These are phyloP conservation scores for Scaptomyza tumidula DNA, from an alignment of 2,888 invertebrate species.

Conservation along the genomic window DNA sequence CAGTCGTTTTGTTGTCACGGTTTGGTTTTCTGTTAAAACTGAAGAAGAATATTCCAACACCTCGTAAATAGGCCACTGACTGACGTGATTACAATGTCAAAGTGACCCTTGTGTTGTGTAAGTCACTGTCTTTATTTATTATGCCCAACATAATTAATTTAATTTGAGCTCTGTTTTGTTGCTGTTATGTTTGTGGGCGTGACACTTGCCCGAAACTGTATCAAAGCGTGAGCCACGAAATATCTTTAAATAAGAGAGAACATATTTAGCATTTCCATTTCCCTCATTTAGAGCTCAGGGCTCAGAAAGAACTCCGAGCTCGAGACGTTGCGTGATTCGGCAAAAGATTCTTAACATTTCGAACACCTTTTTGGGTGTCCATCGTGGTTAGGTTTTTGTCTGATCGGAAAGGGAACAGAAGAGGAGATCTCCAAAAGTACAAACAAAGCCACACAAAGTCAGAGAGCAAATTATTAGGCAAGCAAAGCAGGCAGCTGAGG, in stretches of 20 bases:
- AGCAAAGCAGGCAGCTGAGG: slow-evolving; percentile 49
- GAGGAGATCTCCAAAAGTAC: slow-evolving; percentile 51
- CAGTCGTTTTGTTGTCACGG: slow-evolving; percentile 54
- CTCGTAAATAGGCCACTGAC: slow-evolving; percentile 66
- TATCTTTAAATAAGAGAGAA: slow-evolving; percentile 49
- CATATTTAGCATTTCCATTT: slow-evolving; percentile 65
- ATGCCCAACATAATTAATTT: slow-evolving; percentile 71
- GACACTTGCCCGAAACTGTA: slow-evolving; percentile 55
- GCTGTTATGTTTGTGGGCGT: slow-evolving; percentile 42
- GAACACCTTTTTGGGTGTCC: slow-evolving; percentile 78
- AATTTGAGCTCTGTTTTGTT: slow-evolving; percentile 49
- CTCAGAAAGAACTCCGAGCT: slow-evolving; percentile 5
- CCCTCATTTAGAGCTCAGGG: slow-evolving; percentile 25
- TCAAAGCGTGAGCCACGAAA: slow-evolving; percentile 68
- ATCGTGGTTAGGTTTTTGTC: slow-evolving; percentile 18
- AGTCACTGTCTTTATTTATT: slow-evolving; percentile 70
- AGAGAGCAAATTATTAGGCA: slow-evolving; percentile 71
- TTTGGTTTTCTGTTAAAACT: slow-evolving; percentile 23
- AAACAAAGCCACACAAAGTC: slow-evolving; percentile 74
- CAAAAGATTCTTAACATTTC: slow-evolving; percentile 71
- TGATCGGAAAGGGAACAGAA: slow-evolving; percentile 17
- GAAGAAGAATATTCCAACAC: slow-evolving; percentile 35
- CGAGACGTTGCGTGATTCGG: slow-evolving; percentile 66
- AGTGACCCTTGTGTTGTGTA: slow-evolving; percentile 48
- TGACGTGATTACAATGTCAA: slow-evolving; percentile 75